Evolutionary conservation across 2,113 vertebrate genomes (phyloP).

Genomic region (Daboia siamensis): DNA sequence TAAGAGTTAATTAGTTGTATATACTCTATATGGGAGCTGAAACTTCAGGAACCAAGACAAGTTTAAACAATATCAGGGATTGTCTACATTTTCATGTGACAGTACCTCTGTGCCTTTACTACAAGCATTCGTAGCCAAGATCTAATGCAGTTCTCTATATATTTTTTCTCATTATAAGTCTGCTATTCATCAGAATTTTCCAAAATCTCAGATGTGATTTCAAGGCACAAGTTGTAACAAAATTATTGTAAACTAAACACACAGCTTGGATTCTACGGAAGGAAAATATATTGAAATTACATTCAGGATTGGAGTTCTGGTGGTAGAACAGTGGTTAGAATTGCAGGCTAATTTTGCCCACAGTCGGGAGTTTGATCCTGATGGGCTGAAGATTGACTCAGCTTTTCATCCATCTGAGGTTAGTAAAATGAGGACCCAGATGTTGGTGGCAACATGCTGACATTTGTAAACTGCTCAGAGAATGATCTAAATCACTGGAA

Average conservation of each 20-base stretch:
- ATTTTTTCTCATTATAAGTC: neutral
- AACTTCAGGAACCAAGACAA: neutral
- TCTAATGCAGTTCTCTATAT: neutral
- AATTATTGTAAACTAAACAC: neutral
- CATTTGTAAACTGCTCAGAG: neutral
- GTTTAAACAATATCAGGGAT: neutral
- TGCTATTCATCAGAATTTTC: neutral
- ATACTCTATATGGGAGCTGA: neutral
- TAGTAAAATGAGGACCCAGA: neutral
- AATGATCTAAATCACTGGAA: neutral
- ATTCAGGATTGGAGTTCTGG: neutral
- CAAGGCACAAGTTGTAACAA: neutral
- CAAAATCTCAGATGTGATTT: neutral
- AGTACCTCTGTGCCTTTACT: neutral
- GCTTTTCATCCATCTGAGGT: neutral
- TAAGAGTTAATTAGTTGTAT: neutral
- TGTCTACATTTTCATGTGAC: neutral
- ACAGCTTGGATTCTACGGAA: neutral
- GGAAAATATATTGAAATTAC: neutral
- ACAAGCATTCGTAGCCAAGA: neutral
- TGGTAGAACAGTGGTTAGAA: neutral
- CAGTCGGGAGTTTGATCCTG: neutral
- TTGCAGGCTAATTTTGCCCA: neutral
- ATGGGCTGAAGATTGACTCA: neutral
- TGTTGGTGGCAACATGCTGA: neutral